Evolutionary conservation across 2,888 invertebrate species (phyloP).

Genomic region (Cerastoderma edule): DNA sequence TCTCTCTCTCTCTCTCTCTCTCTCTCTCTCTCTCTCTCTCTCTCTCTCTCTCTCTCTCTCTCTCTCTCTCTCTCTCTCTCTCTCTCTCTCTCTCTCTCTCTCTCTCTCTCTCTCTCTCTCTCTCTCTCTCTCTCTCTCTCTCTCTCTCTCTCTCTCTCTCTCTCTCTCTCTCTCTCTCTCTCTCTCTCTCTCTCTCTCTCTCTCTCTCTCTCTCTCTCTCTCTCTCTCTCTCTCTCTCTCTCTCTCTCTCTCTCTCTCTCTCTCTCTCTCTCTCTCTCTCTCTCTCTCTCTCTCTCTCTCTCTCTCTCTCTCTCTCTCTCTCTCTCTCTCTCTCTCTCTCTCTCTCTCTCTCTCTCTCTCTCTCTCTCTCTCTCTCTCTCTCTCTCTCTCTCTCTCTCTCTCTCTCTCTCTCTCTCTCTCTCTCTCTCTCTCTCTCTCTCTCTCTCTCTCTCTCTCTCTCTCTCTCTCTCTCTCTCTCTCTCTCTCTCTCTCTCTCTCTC

Average conservation of each 20-base stretch:
- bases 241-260: neutral
- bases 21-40: slow-evolving; percentile 29
- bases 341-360: slow-evolving; percentile 23
- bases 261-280: no score
- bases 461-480: slow-evolving; percentile 29
- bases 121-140: slow-evolving; percentile 19
- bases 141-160: no score
- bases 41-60: slow-evolving; percentile 34
- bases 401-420: slow-evolving; percentile 25
- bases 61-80: slow-evolving; percentile 38
- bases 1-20: slow-evolving; percentile 31
- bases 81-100: slow-evolving; percentile 38
- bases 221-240: neutral
- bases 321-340: slow-evolving; percentile 22
- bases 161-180: neutral
- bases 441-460: slow-evolving; percentile 31
- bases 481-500: slow-evolving; percentile 34
- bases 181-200: neutral
- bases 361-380: slow-evolving; percentile 26
- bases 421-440: slow-evolving; percentile 25
- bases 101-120: slow-evolving; percentile 29
- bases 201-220: neutral
- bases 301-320: slow-evolving; percentile 19
- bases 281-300: slow-evolving; percentile 28
- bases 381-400: slow-evolving; percentile 31